Conservation (phyloP, 2,888 invertebrate species). For the Dendrolimus houi region DNA sequence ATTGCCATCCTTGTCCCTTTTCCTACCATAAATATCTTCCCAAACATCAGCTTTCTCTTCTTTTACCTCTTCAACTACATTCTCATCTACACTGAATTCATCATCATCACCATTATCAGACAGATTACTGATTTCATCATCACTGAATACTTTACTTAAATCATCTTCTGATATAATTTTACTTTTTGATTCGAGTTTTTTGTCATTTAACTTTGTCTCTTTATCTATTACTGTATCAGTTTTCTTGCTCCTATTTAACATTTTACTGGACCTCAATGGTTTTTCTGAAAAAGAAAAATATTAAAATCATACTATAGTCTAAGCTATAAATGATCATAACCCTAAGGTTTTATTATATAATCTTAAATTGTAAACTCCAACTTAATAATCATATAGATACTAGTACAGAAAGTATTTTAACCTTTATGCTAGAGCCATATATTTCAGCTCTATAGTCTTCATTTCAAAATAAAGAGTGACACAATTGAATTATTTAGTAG, state of each 20-base stretch:
- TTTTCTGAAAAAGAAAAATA: conserved; percentile 27
- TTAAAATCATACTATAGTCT: background rate
- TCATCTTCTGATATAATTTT: conserved; percentile 41
- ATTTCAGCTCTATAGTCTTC: background rate
- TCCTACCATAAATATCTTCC: conserved; percentile 97
- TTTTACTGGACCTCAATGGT: conserved; percentile 21
- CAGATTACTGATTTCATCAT: conserved; percentile 63
- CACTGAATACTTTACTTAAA: conserved; percentile 55
- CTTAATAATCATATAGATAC: no score
- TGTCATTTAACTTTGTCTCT: conserved; percentile 10
- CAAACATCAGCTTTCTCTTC: conserved; percentile 67
- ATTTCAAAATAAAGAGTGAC: no score
- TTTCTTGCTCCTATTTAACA: conserved; percentile 15
- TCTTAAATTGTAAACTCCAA: no score
- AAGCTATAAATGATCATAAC: background rate
- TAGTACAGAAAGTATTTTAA: no score
- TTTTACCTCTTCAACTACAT: conserved; percentile 23
- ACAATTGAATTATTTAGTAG: no score
- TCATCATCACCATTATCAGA: conserved; percentile 44
- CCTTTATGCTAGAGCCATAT: background rate
- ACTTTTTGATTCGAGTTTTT: conserved; percentile 7
- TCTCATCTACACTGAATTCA: conserved; percentile 20
- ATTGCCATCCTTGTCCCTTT: conserved; percentile 87
- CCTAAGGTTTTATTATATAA: background rate
- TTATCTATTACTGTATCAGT: conserved; percentile 13